Percentiles rank a stretch among this genome's conserved stretches.
phyloP scores from a whole-genome alignment of 2,888 invertebrate species.

The Halocaridina rubra region DNA sequence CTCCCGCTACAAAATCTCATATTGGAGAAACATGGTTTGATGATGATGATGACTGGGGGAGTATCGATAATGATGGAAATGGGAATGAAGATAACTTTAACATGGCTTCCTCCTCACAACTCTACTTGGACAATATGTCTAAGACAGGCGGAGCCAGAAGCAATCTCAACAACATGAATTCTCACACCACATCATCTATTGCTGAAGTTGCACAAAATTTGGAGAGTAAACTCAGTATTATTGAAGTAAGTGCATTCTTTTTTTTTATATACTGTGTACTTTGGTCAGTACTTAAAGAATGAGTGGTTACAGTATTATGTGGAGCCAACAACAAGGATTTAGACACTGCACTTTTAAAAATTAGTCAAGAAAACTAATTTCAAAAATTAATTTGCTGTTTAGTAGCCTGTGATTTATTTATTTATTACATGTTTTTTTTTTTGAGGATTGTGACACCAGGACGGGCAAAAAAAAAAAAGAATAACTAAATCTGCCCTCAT shows the following conservation, averaged over 20 bases:
- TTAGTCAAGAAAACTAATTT: too few relatives aligned
- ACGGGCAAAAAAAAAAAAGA: too few relatives aligned
- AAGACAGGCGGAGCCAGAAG: slow-evolving; percentile 6
- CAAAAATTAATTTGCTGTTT: too few relatives aligned
- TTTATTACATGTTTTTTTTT: too few relatives aligned
- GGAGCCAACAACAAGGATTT: too few relatives aligned
- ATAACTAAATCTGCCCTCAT: too few relatives aligned
- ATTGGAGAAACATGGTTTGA: slow-evolving; percentile 37
- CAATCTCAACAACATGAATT: slow-evolving; percentile 52
- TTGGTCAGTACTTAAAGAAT: too few relatives aligned
- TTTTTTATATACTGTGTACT: too few relatives aligned
- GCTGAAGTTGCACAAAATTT: slow-evolving; percentile 41
- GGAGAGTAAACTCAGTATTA: slow-evolving; percentile 47
- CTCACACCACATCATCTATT: slow-evolving; percentile 31
- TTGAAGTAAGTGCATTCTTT: slow-evolving; percentile 25
- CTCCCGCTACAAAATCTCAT: neutral
- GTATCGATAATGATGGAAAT: slow-evolving; percentile 57
- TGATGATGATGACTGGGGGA: slow-evolving; percentile 58
- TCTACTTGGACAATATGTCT: slow-evolving; percentile 44
- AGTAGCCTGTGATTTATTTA: too few relatives aligned
- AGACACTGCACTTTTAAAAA: too few relatives aligned
- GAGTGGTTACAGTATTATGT: too few relatives aligned
- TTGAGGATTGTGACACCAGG: too few relatives aligned
- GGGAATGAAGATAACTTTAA: slow-evolving; percentile 36
- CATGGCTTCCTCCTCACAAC: slow-evolving; percentile 25